Base-by-base conservation (phyloP, 1,140 invertebrate genomes). In the Brachionus koreanus region DNA sequence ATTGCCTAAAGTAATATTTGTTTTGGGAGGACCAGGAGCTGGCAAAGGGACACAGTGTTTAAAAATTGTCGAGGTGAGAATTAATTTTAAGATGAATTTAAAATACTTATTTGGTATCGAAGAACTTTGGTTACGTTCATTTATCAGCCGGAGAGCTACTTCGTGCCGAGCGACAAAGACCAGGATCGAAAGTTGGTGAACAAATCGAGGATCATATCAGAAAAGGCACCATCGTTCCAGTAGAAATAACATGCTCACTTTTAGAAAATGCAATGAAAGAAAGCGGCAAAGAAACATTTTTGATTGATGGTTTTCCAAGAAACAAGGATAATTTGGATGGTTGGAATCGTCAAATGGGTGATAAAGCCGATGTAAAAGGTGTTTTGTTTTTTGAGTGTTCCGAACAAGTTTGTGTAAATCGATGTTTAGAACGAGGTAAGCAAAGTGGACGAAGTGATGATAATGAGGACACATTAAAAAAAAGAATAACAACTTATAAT, bases 231-330 rank as follows among this genome's bases (percentile, higher is more conserved):
- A 99, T 99, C 84, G 97, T 99, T 0, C 98, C 98, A 19, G 98
- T 99, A 0, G 95, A 96, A 89, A 97, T 99, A 83, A 99, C 98
- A 19, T 99, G 97, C 88, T 93, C 92, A 74, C 90, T 99, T 9
- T 87, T 99, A 19, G 93, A 95, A 86, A 92, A 92, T 83, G 94
- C 94, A 1, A 97, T 97, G 93, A 88, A 90, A 82, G 86, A 90
- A 74, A 90, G 92, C 13, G 90, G 89, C 1, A 91, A 92, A 23
- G 90, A 92, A n/a, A 92, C 93, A 52, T 99, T 99, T 87, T 90
- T 99, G 0, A 94, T 99, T 85, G 98, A 99, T 89, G 98, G 98
- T 6, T 99, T 99, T 88, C 98, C 98, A 33, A 90, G 98, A 29
- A 99, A 98, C 88, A 91, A 96, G 87, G 92, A 99, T 87, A 99